These are phyloP conservation scores for Spheniscus humboldti DNA, from an alignment of 2,797 vertebrate genomes.

Conservation along the genomic window DNA sequence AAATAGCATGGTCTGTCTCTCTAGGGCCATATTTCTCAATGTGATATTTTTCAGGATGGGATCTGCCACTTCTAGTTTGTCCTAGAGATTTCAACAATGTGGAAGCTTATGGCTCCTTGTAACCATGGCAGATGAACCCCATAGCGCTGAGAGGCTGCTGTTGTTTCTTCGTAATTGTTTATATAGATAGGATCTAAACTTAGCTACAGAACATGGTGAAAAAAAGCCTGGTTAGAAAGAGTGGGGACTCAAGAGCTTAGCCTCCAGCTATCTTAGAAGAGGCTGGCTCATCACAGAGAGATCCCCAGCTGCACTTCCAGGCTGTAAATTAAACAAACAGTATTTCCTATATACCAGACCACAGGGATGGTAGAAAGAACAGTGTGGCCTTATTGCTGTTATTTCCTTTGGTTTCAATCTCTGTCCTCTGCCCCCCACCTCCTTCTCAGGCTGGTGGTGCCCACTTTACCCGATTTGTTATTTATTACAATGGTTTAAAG, in stretches of 20 bases:
- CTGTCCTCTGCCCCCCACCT: slow-evolving; percentile 38
- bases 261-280: neutral
- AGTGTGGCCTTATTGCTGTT: slow-evolving; percentile 56
- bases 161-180: neutral
- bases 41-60: neutral
- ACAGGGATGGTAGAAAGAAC: slow-evolving; percentile 37
- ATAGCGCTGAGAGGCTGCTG: neutral
- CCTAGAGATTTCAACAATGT: neutral
- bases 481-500: slow-evolving; percentile 56
- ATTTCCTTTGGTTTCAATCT: slow-evolving; percentile 55
- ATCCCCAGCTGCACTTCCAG: slow-evolving; percentile 56
- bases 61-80: neutral
- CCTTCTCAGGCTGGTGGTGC: slow-evolving; percentile 9
- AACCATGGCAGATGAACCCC: neutral
- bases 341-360: slow-evolving; percentile 41
- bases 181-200: neutral
- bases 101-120: neutral
- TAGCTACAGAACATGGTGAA: neutral
- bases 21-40: fast-evolving
- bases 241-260: neutral
- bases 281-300: neutral
- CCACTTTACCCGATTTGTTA: slow-evolving; percentile 55
- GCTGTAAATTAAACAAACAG: slow-evolving; percentile 62
- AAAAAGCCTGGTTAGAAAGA: neutral
- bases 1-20: neutral